phyloP scores from a whole-genome alignment of 2,113 vertebrate species.

The Cephalopholis sonnerati region DNA sequence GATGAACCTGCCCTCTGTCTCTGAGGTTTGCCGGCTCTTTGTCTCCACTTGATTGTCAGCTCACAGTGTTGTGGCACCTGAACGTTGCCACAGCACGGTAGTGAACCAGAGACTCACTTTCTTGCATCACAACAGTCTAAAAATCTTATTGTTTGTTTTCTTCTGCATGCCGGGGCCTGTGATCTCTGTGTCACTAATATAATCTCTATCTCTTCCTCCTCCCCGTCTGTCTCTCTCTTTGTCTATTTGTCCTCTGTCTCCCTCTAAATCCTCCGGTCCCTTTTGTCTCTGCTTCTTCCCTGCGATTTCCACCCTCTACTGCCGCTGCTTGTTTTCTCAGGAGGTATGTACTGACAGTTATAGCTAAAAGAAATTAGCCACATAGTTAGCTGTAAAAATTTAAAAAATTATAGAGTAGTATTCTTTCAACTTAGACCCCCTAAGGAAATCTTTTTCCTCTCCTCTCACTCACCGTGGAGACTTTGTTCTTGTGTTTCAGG shows the following conservation, averaged over 20 bases:
- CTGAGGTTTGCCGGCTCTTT: conserved; percentile 54
- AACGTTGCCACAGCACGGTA: conserved; percentile 48
- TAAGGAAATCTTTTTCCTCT: background rate
- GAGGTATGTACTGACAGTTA: conserved; percentile 82
- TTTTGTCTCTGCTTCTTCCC: conserved; percentile 75
- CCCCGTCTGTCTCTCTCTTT: conserved; percentile 40
- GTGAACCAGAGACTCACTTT: conserved; percentile 45
- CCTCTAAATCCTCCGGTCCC: conserved; percentile 70
- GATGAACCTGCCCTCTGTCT: conserved; percentile 37
- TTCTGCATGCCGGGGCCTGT: conserved; percentile 83
- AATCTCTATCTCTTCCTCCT: conserved; percentile 60
- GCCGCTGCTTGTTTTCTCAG: conserved; percentile 84
- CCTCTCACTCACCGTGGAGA: background rate
- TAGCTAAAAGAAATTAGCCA: conserved; percentile 16
- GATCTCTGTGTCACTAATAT: conserved; percentile 84
- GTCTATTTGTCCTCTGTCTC: conserved; percentile 51
- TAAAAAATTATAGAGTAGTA: conserved; percentile 33
- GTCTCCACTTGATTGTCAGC: conserved; percentile 44
- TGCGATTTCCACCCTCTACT: conserved; percentile 81
- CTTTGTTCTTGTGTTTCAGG: conserved; percentile 71
- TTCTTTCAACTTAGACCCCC: background rate
- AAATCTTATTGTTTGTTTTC: conserved; percentile 65
- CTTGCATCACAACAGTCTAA: conserved; percentile 54
- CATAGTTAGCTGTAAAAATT: conserved; percentile 1
- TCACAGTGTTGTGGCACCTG: conserved; percentile 24